A percentile compares a stretch with the other conserved stretches of the same genome.
phyloP scores from a whole-genome alignment of 2,888 invertebrate species.

The Stenodera caucasica region DNA sequence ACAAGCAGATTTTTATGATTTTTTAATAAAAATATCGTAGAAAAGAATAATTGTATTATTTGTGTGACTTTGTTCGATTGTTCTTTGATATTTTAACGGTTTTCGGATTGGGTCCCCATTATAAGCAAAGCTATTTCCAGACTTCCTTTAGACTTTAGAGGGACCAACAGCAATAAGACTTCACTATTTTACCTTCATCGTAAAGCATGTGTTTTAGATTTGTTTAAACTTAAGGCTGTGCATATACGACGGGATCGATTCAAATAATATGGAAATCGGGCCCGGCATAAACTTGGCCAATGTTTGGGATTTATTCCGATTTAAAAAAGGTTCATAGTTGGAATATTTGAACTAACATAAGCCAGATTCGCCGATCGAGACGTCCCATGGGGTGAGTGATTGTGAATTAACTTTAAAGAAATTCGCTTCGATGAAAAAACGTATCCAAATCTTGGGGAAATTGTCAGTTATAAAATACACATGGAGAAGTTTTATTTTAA shows the following conservation, averaged over 20 bases:
- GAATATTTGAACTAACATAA: no score
- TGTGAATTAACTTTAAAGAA: no score
- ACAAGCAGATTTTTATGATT: background rate
- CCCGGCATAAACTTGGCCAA: no score
- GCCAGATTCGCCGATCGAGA: no score
- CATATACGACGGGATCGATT: no score
- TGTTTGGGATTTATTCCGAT: no score
- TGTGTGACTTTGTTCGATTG: constrained; percentile 17
- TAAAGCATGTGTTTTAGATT: constrained; percentile 36
- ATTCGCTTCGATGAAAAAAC: no score
- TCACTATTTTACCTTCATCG: constrained; percentile 26
- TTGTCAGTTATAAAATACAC: constrained; percentile 20
- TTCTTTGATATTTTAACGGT: constrained; percentile 25
- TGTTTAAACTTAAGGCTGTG: constrained; percentile 30
- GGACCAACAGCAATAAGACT: constrained; percentile 28
- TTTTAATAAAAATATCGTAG: background rate
- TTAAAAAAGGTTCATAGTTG: no score
- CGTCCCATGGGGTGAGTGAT: no score
- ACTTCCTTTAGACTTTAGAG: constrained; percentile 30
- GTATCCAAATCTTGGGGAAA: no score
- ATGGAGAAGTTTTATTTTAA: background rate
- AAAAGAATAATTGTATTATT: constrained; percentile 12
- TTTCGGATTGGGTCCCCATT: constrained; percentile 26
- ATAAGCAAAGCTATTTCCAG: constrained; percentile 30
- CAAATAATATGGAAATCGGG: no score